phyloP scores from a whole-genome alignment of 2,113 vertebrate species.

The Nothobranchius kuhntae region DNA sequence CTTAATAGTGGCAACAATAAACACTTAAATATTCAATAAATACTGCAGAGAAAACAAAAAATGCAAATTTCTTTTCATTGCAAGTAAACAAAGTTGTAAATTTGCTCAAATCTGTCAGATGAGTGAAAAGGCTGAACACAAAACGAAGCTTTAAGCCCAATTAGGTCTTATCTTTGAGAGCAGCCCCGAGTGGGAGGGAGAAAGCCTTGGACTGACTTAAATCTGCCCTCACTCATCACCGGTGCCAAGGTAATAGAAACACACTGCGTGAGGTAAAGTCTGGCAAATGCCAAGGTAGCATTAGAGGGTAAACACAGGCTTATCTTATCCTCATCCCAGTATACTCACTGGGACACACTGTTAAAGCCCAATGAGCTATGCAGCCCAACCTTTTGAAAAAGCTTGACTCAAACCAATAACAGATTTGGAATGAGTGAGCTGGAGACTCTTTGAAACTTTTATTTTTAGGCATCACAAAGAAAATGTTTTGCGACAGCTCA shows the following conservation, averaged over 20 bases:
- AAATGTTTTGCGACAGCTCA: slow-evolving; percentile 2
- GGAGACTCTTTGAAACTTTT: slow-evolving; percentile 14
- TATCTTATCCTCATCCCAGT: slow-evolving; percentile 69
- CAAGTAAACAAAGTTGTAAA: not conserved
- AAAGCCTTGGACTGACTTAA: slow-evolving; percentile 52
- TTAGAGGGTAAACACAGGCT: slow-evolving; percentile 63
- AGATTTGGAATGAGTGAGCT: slow-evolving; percentile 39
- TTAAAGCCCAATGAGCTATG: slow-evolving; percentile 39
- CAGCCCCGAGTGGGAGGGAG: slow-evolving; percentile 32
- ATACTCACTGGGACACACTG: slow-evolving; percentile 40
- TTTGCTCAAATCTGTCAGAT: not conserved
- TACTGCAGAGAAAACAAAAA: too few relatives aligned
- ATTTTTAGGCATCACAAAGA: slow-evolving; percentile 2
- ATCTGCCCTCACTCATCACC: slow-evolving; percentile 39
- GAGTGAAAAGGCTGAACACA: slow-evolving; percentile 13
- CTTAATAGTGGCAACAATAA: too few relatives aligned
- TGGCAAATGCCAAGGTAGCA: slow-evolving; percentile 54
- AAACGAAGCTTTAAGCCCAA: slow-evolving; percentile 25
- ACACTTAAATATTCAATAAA: too few relatives aligned
- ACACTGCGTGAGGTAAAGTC: slow-evolving; percentile 49
- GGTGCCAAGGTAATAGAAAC: slow-evolving; percentile 64
- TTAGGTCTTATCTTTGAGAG: slow-evolving; percentile 45
- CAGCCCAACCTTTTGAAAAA: slow-evolving; percentile 50
- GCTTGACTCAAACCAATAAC: slow-evolving; percentile 52
- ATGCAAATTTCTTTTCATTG: too few relatives aligned